Percentiles rank a stretch among this genome's conserved stretches.
Evolutionary conservation across 1,140 invertebrate species (phyloP).

Genomic region (Arion vulgaris): DNA sequence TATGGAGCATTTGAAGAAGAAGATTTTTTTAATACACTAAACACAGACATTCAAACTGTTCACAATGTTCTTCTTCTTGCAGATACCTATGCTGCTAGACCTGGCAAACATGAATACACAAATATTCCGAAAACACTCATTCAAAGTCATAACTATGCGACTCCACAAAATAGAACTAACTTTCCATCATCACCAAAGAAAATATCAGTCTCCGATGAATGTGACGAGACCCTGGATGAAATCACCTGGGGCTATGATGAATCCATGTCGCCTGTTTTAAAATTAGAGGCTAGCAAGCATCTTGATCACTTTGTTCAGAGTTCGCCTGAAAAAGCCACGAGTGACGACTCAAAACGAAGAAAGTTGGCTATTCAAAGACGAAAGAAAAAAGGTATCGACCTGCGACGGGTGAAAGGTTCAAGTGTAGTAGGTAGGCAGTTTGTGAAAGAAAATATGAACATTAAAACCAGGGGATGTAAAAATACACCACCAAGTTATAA

Average conservation of each 20-base stretch:
- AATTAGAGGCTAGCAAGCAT: not conserved
- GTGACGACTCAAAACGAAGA: not conserved
- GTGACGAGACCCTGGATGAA: conserved; percentile 18
- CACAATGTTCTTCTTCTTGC: too few species aligned
- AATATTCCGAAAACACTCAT: too few species aligned
- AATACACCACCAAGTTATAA: not conserved
- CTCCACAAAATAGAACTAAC: not conserved
- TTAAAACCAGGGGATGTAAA: not conserved
- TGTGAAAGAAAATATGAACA: not conserved
- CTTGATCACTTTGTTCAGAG: not conserved
- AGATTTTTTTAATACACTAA: too few species aligned
- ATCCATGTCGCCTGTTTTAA: not conserved
- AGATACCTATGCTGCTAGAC: too few species aligned
- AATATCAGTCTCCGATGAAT: not conserved
- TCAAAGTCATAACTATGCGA: too few species aligned
- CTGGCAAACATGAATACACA: too few species aligned
- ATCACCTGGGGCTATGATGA: conserved; percentile 20
- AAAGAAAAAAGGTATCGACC: not conserved
- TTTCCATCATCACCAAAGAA: not conserved
- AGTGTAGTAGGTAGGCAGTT: too few species aligned
- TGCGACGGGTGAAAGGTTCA: too few species aligned
- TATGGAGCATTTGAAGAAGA: too few species aligned
- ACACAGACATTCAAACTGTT: too few species aligned
- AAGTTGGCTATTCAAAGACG: not conserved
- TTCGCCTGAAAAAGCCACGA: not conserved